A percentile compares a stretch with the other conserved stretches of the same genome.
Evolutionary conservation across 2,888 invertebrate species (phyloP).

Genomic region (Uloborus plumipes): DNA sequence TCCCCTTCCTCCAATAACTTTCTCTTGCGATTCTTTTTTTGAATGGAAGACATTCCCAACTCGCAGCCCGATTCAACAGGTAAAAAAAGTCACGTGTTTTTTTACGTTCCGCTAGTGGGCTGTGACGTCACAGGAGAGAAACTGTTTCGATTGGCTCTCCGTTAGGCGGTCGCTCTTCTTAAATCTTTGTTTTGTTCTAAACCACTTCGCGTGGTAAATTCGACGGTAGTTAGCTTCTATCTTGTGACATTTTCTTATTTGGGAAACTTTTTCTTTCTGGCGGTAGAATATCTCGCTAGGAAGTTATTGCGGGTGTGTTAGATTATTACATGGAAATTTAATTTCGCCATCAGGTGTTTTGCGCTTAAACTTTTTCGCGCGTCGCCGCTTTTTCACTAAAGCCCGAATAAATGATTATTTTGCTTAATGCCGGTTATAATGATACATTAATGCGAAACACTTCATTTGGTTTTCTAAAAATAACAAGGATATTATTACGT

Average conservation of each 20-base stretch:
- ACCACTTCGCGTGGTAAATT: conserved; percentile 21
- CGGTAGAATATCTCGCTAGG: too few relatives aligned
- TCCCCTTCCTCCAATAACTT: conserved; percentile 29
- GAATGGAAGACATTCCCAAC: conserved; percentile 46
- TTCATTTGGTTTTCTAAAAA: too few relatives aligned
- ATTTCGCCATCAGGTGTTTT: background rate
- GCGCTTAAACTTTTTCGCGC: background rate
- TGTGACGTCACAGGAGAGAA: conserved; percentile 41
- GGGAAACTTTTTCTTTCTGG: too few relatives aligned
- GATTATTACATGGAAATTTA: background rate
- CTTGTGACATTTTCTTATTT: conserved; percentile 11
- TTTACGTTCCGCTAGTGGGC: conserved; percentile 40
- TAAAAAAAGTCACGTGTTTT: conserved; percentile 41
- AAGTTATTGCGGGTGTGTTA: background rate
- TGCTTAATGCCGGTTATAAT: too few relatives aligned
- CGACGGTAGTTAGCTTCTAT: conserved; percentile 14
- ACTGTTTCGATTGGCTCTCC: conserved; percentile 43
- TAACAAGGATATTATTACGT: too few relatives aligned
- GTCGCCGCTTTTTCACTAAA: too few relatives aligned
- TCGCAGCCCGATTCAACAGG: conserved; percentile 48
- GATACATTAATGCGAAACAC: too few relatives aligned
- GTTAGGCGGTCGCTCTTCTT: conserved; percentile 34
- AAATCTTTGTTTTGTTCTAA: conserved; percentile 34
- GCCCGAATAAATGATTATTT: too few relatives aligned
- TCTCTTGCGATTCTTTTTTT: conserved; percentile 45